Evolutionary conservation across 2,888 invertebrate genomes (phyloP), one percentile per base, ranked within the genome.

Genomic region (Nesidiocoris tenuis): DNA sequence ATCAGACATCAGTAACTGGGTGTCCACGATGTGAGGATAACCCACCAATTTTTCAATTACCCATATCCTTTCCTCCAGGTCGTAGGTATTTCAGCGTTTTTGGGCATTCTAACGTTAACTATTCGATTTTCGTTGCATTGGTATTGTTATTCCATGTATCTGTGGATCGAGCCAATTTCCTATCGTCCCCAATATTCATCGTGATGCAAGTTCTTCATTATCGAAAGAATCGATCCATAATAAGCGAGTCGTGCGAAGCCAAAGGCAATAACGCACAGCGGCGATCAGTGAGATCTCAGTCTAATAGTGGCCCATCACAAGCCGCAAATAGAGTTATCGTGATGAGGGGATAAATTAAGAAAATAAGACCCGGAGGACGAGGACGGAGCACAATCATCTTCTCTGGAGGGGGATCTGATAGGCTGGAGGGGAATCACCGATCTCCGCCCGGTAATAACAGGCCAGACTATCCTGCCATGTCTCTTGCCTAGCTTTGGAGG

Each of bases 321-420:
- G 39, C 39, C 67, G 22, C 67, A 61, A 72, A 72, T 72, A 72
- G 72, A 72, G 72, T 72, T 72, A 72, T 72, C 57, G 72, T 72
- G 72, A 63, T 54, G 59, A 61, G 71, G 5, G 18, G 72, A 39
- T 72, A 72, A 72, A 72, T 72, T 72, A 72, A 63, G 61, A 61
- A 72, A 72, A 39, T 39, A 39, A 39, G 12, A 39, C 39, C 39
- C 39, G 39, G 12, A 7, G 12, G 39, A 39, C 39, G 39, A 39
- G 39, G 39, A 39, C 39, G 39, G 12, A 39, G 39, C 39, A 39
- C 39, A 12, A 39, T 39, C 39, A 39, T 39, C 39, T 39, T 12
- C 5, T 3, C 12, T 39, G 39, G 39, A 39, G 12, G 39, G 39
- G 12, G 12, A 39, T 39, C 12, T 7, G 39, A 39, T 7, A 12